Evolutionary conservation across 2,113 vertebrate genomes (phyloP).

Genomic region (Calyptommatus sinebrachiatus): DNA sequence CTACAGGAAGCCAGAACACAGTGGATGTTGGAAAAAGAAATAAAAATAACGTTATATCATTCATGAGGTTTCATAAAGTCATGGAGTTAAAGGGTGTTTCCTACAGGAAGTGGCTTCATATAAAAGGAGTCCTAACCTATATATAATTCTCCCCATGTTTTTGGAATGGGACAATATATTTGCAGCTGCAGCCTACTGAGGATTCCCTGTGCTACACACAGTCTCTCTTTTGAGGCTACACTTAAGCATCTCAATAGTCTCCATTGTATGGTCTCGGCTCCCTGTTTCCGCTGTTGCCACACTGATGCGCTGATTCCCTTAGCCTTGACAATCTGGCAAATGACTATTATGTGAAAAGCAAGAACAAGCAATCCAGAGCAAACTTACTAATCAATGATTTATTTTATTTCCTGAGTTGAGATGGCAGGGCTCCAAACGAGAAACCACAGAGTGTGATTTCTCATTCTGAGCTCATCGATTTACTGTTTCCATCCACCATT

Average conservation of each 20-base stretch:
- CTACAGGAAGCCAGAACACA: neutral
- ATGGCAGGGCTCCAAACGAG: constrained; percentile 23
- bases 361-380: constrained; percentile 40
- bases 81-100: neutral
- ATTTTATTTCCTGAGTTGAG: constrained; percentile 38
- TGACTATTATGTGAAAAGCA: constrained; percentile 35
- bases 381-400: constrained; percentile 50
- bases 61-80: neutral
- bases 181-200: constrained; percentile 52
- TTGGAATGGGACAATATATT: constrained; percentile 46
- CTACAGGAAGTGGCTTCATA: constrained; percentile 59
- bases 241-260: constrained; percentile 27
- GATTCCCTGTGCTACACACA: constrained; percentile 41
- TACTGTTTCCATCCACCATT: neutral
- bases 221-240: constrained; percentile 43
- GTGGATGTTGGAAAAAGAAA: constrained; percentile 10
- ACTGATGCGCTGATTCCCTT: constrained; percentile 25
- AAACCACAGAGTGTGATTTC: constrained; percentile 10
- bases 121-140: constrained; percentile 28
- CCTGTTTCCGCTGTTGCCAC: neutral
- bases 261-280: constrained; percentile 14
- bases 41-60: constrained; percentile 18
- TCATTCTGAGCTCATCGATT: constrained; percentile 40
- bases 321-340: constrained; percentile 35
- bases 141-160: constrained; percentile 40